A percentile compares a stretch with the other conserved stretches of the same genome.
Evolutionary conservation across 2,888 invertebrate species (phyloP).

Genomic region (Amphimallon solstitiale): DNA sequence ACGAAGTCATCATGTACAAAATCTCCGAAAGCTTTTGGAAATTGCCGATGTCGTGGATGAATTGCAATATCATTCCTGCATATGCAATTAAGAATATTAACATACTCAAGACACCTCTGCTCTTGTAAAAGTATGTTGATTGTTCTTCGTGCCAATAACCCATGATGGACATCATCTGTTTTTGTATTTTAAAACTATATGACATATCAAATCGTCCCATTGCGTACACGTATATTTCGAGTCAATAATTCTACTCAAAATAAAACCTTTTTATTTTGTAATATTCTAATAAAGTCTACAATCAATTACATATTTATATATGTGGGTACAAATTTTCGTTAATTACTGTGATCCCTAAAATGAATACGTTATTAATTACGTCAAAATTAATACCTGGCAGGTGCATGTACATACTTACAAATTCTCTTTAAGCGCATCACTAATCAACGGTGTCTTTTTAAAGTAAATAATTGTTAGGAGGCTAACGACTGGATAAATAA

Average conservation of each 20-base stretch:
- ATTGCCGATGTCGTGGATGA: slow-evolving; percentile 21
- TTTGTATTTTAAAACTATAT: slow-evolving; percentile 6
- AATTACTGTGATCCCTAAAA: too few relatives aligned
- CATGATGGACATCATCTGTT: slow-evolving; percentile 23
- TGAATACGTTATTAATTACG: too few relatives aligned
- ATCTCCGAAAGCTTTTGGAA: slow-evolving; percentile 34
- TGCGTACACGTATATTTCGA: too few relatives aligned
- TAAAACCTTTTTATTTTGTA: background rate
- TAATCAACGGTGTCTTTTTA: too few relatives aligned
- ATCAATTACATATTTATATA: too few relatives aligned
- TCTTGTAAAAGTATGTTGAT: background rate
- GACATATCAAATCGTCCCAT: background rate
- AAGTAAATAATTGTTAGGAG: too few relatives aligned
- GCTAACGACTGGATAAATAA: too few relatives aligned
- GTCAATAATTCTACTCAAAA: background rate
- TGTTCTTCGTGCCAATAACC: slow-evolving; percentile 36
- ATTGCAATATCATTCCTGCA: slow-evolving; percentile 32
- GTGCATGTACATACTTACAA: too few relatives aligned
- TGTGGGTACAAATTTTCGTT: too few relatives aligned
- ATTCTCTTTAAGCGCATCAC: too few relatives aligned
- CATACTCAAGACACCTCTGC: slow-evolving; percentile 17
- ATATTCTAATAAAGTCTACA: too few relatives aligned
- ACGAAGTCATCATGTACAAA: slow-evolving; percentile 35
- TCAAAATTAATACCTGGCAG: too few relatives aligned
- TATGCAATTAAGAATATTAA: slow-evolving; percentile 28